These are phyloP conservation scores for Drosophila repleta DNA, from an alignment of 1,140 invertebrate genomes.

Conservation along the genomic window DNA sequence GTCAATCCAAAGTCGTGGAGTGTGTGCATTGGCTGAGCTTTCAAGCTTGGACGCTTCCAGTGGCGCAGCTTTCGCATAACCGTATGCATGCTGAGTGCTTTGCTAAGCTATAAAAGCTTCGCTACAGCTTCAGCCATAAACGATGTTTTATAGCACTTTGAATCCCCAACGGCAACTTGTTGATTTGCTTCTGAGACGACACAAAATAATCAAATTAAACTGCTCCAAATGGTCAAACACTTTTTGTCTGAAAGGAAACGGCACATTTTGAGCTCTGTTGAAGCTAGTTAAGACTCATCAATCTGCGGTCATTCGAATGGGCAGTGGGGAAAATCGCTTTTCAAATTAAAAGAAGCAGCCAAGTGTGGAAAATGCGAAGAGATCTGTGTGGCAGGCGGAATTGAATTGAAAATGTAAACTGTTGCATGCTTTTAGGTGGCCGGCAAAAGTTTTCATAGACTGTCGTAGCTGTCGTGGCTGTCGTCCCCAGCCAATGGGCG, in stretches of 20 bases:
- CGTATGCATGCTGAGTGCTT: conserved; percentile 30
- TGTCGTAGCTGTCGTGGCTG: background rate
- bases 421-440: conserved; percentile 62
- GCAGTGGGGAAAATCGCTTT: conserved; percentile 51
- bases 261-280: conserved; percentile 26
- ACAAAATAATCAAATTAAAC: conserved; percentile 4
- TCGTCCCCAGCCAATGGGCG: conserved; percentile 9
- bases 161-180: conserved; percentile 21
- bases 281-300: conserved; percentile 43
- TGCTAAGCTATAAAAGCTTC: conserved; percentile 27
- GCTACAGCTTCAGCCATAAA: conserved; percentile 22
- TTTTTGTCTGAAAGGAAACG: conserved; percentile 37
- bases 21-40: conserved; percentile 37
- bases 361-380: conserved; percentile 56
- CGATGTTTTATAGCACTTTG: conserved; percentile 2
- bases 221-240: conserved; percentile 8
- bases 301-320: conserved; percentile 39
- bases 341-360: conserved; percentile 72
- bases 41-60: conserved; percentile 21
- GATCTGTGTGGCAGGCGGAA: conserved; percentile 53
- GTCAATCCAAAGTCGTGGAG: background rate
- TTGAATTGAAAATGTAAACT: conserved; percentile 62
- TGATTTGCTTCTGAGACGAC: conserved; percentile 4
- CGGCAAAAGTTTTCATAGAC: conserved; percentile 16
- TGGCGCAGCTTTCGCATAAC: conserved; percentile 20